Evolutionary conservation across 2,888 invertebrate species (phyloP).

Genomic region (Baccha elongata): DNA sequence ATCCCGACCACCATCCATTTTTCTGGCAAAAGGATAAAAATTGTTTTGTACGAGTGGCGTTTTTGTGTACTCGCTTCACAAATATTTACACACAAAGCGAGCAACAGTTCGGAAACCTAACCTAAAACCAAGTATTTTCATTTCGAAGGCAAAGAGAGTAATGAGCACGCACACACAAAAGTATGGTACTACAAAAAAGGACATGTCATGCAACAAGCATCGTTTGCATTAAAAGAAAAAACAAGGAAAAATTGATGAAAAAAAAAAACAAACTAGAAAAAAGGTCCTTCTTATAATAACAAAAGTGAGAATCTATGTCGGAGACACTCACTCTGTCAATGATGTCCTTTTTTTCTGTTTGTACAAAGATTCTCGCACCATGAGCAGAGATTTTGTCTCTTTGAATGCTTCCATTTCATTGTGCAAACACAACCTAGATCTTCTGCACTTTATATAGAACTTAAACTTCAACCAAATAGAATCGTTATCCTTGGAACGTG

Average conservation of each 20-base stretch:
- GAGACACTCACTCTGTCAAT: conserved; percentile 23
- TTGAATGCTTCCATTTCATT: conserved; percentile 17
- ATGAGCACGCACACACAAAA: conserved; percentile 49
- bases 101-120: conserved; percentile 70
- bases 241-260: background rate
- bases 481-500: conserved; percentile 77
- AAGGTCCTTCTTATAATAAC: conserved; percentile 45
- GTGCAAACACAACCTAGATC: conserved; percentile 28
- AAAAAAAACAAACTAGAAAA: conserved; percentile 6
- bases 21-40: conserved; percentile 43
- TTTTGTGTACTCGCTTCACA: conserved; percentile 56
- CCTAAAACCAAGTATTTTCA: conserved; percentile 29
- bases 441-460: conserved; percentile 35
- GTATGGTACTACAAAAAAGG: background rate
- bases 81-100: conserved; percentile 68
- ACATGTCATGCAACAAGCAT: conserved; percentile 65
- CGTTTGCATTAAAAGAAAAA: conserved; percentile 45
- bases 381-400: conserved; percentile 26
- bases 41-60: conserved; percentile 50
- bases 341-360: conserved; percentile 61
- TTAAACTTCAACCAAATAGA: conserved; percentile 53
- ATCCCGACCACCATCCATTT: background rate
- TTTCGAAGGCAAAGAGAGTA: conserved; percentile 53
- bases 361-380: background rate
- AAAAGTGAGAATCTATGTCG: conserved; percentile 31